Percentiles rank a stretch among this genome's conserved stretches.
These are phyloP conservation scores for Picathartes gymnocephalus DNA, from an alignment of 2,113 vertebrate genomes.

Conservation along the genomic window DNA sequence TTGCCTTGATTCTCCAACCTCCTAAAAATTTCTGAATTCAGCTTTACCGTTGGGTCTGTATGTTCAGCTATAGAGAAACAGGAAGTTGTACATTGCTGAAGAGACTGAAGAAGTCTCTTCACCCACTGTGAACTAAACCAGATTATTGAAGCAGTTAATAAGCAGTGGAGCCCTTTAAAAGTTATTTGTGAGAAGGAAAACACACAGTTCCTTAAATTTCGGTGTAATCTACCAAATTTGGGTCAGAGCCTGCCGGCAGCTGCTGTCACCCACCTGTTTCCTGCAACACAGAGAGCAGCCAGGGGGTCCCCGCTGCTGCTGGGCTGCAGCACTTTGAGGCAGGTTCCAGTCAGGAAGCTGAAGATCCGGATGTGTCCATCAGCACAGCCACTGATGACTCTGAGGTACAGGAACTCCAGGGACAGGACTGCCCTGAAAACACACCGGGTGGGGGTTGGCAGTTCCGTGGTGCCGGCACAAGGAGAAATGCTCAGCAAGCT, in stretches of 20 bases:
- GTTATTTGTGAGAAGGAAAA: not conserved
- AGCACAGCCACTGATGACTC: slow-evolving; percentile 84
- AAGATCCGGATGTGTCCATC: slow-evolving; percentile 90
- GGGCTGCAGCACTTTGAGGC: slow-evolving; percentile 78
- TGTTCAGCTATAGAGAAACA: not conserved
- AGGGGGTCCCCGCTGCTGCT: slow-evolving; percentile 67
- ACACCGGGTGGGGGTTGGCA: not conserved
- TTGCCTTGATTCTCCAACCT: not conserved
- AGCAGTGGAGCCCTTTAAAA: not conserved
- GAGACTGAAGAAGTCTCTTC: not conserved
- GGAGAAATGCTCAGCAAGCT: not conserved
- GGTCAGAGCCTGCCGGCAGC: not conserved
- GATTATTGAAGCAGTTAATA: not conserved
- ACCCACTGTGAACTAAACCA: not conserved
- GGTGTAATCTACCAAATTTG: not conserved
- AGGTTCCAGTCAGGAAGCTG: slow-evolving; percentile 81
- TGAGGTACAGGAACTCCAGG: slow-evolving; percentile 79
- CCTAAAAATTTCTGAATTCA: not conserved
- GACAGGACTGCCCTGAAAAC: slow-evolving; percentile 81
- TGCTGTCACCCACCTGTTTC: slow-evolving; percentile 75
- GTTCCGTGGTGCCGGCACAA: accelerated
- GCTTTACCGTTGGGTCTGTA: not conserved
- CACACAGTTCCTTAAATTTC: not conserved
- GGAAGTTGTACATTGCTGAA: not conserved
- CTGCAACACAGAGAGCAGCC: slow-evolving; percentile 71